These are phyloP conservation scores for Pachliopta kotzebuea DNA, from an alignment of 2,888 invertebrate species.

Conservation along the genomic window DNA sequence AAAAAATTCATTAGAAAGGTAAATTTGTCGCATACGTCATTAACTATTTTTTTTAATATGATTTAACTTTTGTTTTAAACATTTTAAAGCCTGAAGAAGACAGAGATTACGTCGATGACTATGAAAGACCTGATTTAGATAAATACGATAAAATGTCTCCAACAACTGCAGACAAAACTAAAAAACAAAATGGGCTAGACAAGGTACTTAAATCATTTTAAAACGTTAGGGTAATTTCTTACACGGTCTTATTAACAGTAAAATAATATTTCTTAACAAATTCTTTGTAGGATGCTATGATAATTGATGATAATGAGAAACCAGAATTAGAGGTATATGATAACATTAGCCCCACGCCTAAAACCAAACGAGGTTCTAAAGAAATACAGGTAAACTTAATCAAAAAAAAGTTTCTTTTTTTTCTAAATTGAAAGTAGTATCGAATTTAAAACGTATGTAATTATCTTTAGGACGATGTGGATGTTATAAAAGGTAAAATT, in stretches of 20 bases:
- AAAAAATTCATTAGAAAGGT: slow-evolving; percentile 67
- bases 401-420: neutral
- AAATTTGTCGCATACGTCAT: slow-evolving; percentile 34
- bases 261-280: slow-evolving; percentile 2
- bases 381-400: slow-evolving; percentile 58
- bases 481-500: slow-evolving; percentile 72
- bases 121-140: slow-evolving; percentile 87
- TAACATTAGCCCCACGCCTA: slow-evolving; percentile 69
- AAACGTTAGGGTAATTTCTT: neutral
- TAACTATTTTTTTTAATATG: neutral
- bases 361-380: slow-evolving; percentile 66
- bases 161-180: slow-evolving; percentile 69
- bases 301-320: slow-evolving; percentile 86
- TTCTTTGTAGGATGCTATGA: slow-evolving; percentile 64
- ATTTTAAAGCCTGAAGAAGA: slow-evolving; percentile 79
- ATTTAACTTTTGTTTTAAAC: slow-evolving; percentile 21
- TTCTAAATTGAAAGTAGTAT: slow-evolving; percentile 9
- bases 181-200: slow-evolving; percentile 69
- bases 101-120: slow-evolving; percentile 84
- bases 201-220: slow-evolving; percentile 49
- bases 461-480: slow-evolving; percentile 63
- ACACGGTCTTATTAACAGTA: neutral
- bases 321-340: slow-evolving; percentile 86
- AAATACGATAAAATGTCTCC: slow-evolving; percentile 82
- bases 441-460: slow-evolving; percentile 22